A percentile compares a stretch with the other conserved stretches of the same genome.
phyloP scores from a whole-genome alignment of 1,140 invertebrate species.

The Drosophila sproati region DNA sequence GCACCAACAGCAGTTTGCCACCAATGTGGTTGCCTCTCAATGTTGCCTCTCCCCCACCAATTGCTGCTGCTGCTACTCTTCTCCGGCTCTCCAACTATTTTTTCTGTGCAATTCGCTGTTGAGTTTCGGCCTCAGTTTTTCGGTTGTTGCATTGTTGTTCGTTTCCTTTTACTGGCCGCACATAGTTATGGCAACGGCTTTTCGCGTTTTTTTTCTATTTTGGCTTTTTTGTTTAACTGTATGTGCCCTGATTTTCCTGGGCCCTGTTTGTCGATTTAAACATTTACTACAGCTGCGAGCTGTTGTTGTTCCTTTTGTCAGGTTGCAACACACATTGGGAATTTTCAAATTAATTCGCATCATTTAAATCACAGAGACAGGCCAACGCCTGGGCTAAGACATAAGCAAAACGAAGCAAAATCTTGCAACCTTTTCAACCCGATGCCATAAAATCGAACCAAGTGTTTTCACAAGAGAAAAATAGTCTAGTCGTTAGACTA shows the following conservation, averaged over 20 bases:
- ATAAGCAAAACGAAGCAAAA: conserved; percentile 7
- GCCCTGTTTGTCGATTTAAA: conserved; percentile 32
- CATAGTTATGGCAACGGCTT: conserved; percentile 77
- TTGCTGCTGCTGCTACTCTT: conserved; percentile 12
- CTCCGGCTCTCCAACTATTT: conserved; percentile 72
- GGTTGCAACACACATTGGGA: conserved; percentile 57
- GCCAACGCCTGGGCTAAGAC: not conserved
- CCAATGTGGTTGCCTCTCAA: conserved; percentile 71
- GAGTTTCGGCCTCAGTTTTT: conserved; percentile 34
- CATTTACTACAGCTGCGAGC: conserved; percentile 2
- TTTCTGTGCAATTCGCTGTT: conserved; percentile 71
- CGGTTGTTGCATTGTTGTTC: conserved; percentile 64
- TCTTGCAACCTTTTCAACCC: conserved; percentile 6
- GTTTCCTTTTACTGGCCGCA: conserved; percentile 71
- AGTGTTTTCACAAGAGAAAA: conserved; percentile 20
- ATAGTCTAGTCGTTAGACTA: conserved; percentile 8
- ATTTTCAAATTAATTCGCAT: conserved; percentile 77
- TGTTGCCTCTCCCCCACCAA: conserved; percentile 19
- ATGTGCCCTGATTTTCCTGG: conserved; percentile 72
- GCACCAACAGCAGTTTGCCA: conserved; percentile 70
- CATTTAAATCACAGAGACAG: conserved; percentile 72
- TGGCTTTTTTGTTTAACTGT: conserved; percentile 67
- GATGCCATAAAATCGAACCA: conserved; percentile 56
- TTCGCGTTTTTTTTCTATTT: conserved; percentile 40
- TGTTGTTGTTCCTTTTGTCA: conserved; percentile 18